Conservation (phyloP, 2,888 invertebrate species). For the Eristalinus aeneus region DNA sequence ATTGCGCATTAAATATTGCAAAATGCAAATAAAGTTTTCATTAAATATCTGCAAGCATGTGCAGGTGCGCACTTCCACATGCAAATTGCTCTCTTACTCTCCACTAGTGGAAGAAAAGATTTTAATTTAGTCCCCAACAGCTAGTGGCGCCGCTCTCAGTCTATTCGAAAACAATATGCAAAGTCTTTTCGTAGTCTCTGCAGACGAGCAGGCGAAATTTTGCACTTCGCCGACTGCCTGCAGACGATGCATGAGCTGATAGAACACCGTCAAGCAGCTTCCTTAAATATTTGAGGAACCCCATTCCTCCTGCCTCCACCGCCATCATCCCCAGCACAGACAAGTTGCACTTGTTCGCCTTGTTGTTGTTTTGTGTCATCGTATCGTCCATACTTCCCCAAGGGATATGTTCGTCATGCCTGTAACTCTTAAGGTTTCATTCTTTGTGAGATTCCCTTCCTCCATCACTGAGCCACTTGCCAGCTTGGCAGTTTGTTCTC, state of each 20-base stretch:
- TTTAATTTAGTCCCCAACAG: slow-evolving; percentile 61
- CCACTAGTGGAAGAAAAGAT: slow-evolving; percentile 49
- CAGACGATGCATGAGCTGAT: slow-evolving; percentile 5
- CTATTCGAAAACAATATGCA: slow-evolving; percentile 56
- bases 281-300: slow-evolving; percentile 58
- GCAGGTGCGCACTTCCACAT: slow-evolving; percentile 29
- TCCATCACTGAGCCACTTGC: neutral
- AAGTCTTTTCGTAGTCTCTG: slow-evolving; percentile 15
- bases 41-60: slow-evolving; percentile 45
- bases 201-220: neutral
- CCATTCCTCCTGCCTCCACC: no score
- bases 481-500: neutral
- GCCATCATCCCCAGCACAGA: slow-evolving; percentile 27
- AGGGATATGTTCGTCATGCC: neutral
- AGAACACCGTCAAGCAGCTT: slow-evolving; percentile 12
- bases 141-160: slow-evolving; percentile 31
- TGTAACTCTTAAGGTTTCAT: neutral
- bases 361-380: slow-evolving; percentile 21
- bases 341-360: slow-evolving; percentile 41
- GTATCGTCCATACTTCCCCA: neutral
- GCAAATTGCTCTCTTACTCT: slow-evolving; percentile 42
- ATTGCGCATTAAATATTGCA: slow-evolving; percentile 62
- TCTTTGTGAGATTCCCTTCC: neutral
- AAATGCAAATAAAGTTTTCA: slow-evolving; percentile 67
- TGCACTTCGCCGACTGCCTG: neutral